A percentile compares a stretch with the other conserved stretches of the same genome.
Evolutionary conservation across 1,140 invertebrate species (phyloP).

Genomic region (Chymomyza costata): DNA sequence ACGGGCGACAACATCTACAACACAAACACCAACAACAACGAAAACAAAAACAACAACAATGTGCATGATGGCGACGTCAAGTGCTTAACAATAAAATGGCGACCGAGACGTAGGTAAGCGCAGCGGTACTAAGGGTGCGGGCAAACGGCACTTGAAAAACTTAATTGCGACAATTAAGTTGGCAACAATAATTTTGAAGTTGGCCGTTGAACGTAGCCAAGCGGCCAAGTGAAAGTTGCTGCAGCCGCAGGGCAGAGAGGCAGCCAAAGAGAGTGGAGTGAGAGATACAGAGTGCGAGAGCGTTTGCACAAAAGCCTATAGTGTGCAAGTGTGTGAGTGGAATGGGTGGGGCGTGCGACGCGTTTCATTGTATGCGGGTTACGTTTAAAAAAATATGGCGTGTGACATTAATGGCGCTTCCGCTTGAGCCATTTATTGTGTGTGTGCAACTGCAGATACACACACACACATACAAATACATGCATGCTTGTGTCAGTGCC

Average conservation of each 20-base stretch:
- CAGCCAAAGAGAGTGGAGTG: too few relatives aligned
- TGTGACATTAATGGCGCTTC: constrained; percentile 4
- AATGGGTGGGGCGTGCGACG: too few relatives aligned
- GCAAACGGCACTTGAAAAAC: constrained; percentile 4
- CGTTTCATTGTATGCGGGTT: too few relatives aligned
- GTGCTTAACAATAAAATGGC: constrained; percentile 27
- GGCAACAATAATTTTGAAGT: constrained; percentile 38
- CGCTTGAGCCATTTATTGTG: constrained; percentile 2
- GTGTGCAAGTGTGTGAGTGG: too few relatives aligned
- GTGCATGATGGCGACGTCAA: constrained; percentile 14
- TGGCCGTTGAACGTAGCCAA: constrained; percentile 30
- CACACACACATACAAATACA: too few relatives aligned
- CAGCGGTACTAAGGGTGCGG: neutral
- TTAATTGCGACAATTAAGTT: constrained; percentile 47
- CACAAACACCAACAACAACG: neutral
- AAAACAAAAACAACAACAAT: neutral
- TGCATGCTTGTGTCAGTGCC: too few relatives aligned
- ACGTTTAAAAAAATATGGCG: constrained; percentile 3
- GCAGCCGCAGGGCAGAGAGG: too few relatives aligned
- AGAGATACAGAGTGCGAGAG: too few relatives aligned
- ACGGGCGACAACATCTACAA: constrained; percentile 27
- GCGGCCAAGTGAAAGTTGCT: too few relatives aligned
- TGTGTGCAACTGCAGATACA: too few relatives aligned
- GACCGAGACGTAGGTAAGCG: neutral
- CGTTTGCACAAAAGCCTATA: too few relatives aligned